Base-by-base conservation (phyloP, 2,113 vertebrate genomes). In the Mastomys natalensis region DNA sequence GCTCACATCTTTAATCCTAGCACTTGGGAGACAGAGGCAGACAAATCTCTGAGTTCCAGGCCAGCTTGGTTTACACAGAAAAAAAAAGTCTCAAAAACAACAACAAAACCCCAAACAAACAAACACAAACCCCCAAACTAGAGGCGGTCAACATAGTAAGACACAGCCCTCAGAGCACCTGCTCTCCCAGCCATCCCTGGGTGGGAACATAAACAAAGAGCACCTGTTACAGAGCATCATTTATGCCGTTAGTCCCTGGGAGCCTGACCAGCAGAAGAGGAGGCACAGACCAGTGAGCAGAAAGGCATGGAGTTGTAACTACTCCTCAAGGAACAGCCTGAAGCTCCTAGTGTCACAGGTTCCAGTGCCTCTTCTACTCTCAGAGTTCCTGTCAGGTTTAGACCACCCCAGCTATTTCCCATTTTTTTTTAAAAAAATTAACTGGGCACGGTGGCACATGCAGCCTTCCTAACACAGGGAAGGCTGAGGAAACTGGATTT, bases 211-310 rank as follows among this genome's bases (percentile, higher is more conserved):
- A 11, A 37, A 22, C 60, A 51, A 34, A 94, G 26, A 51, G 43
- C 12, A 84, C 22, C 31, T 7, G 12, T 2, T 22, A 3, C 40
- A 48, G 16, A 7, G 40, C n/a, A 7, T 45, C 43, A 43, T 8
- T 4, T 7, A 7, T 9, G 22, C 1, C 1, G 43, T 13, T 5
- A 9, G 21, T 64, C 37, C n/a, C 53, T 21, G 5, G 29, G 60
- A 51, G 58, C 1, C 58, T 74, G 24, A 45, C 74, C 60, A 76
- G 19, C 29, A 19, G 17, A 58, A 64, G 72, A 84, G 66, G 5
- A 2, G n/a, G 26, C 9, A 22, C 0, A 5, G 78, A 21, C 13
- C 22, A 26, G 62, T 1, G 1, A 77, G 34, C 22, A 77, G 40
- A 82, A 88, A 89, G 40, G n/a, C 24, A 40, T 66, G 48, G 7